These are phyloP conservation scores for Coregonus sp. DNA, from an alignment of 2,797 vertebrate species.

Conservation along the genomic window DNA sequence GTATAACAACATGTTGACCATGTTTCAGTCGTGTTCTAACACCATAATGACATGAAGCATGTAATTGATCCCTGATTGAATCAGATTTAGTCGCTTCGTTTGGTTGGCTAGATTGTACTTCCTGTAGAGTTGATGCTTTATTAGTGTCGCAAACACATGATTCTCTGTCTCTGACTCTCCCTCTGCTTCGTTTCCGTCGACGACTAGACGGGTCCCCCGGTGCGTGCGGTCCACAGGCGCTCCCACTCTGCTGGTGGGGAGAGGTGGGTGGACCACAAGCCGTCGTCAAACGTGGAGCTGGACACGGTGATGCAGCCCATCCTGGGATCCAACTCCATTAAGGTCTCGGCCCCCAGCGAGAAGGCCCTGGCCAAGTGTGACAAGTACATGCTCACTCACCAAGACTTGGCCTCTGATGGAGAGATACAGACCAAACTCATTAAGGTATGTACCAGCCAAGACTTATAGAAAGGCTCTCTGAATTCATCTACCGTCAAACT, in stretches of 20 bases:
- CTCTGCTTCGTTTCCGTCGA: constrained; percentile 48
- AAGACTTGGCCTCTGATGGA: constrained; percentile 93
- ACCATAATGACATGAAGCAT: too few relatives aligned
- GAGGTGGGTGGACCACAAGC: constrained; percentile 96
- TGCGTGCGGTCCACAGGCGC: constrained; percentile 80
- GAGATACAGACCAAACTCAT: constrained; percentile 94
- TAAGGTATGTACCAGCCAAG: constrained; percentile 76
- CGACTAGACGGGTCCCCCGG: constrained; percentile 76
- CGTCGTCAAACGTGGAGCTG: constrained; percentile 82
- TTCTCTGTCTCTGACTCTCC: neutral
- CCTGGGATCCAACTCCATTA: constrained; percentile 85
- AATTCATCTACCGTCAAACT: too few relatives aligned
- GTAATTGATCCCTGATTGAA: too few relatives aligned
- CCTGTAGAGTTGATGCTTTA: too few relatives aligned
- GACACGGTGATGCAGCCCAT: constrained; percentile 92
- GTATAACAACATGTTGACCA: too few relatives aligned
- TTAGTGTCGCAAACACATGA: too few relatives aligned
- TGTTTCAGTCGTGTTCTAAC: too few relatives aligned
- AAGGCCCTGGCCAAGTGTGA: constrained; percentile 92
- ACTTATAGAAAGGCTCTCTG: too few relatives aligned
- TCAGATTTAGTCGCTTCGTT: too few relatives aligned
- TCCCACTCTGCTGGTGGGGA: constrained; percentile 89
- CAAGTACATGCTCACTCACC: constrained; percentile 95
- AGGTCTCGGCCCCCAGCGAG: constrained; percentile 84
- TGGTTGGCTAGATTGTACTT: too few relatives aligned